Conservation (phyloP, 2,797 vertebrate genomes). For the Tarsius wallacei region DNA sequence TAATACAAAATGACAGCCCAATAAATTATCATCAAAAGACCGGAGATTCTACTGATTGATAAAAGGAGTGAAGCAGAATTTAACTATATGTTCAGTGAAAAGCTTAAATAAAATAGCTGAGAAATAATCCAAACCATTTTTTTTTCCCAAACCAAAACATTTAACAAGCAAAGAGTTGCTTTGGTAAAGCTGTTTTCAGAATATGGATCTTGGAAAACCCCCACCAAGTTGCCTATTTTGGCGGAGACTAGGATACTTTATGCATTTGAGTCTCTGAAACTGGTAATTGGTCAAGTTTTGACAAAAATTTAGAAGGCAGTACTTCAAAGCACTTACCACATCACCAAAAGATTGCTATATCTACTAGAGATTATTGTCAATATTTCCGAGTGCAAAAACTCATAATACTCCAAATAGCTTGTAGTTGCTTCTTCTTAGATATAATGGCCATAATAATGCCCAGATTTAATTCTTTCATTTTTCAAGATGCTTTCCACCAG, state of each 20-base stretch:
- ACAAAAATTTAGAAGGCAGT: slow-evolving; percentile 62
- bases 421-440: slow-evolving; percentile 46
- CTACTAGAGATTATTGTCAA: slow-evolving; percentile 25
- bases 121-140: background rate
- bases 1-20: background rate
- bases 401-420: slow-evolving; percentile 53
- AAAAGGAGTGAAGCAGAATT: background rate
- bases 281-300: slow-evolving; percentile 62
- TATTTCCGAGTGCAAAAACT: slow-evolving; percentile 18
- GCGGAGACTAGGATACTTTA: background rate
- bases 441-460: background rate
- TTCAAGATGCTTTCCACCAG: slow-evolving; percentile 49
- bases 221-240: slow-evolving; percentile 20
- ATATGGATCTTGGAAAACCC: background rate
- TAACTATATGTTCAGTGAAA: background rate
- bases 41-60: background rate
- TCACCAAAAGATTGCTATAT: slow-evolving; percentile 6
- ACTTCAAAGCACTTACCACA: slow-evolving; percentile 57
- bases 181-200: background rate
- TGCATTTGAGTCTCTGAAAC: background rate
- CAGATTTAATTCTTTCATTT: slow-evolving; percentile 66
- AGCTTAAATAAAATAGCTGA: slow-evolving; percentile 32
- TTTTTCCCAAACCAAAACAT: background rate
- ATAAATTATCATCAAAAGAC: background rate
- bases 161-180: background rate